phyloP scores from a whole-genome alignment of 2,888 invertebrate species.

The Meiosimyza decipiens region DNA sequence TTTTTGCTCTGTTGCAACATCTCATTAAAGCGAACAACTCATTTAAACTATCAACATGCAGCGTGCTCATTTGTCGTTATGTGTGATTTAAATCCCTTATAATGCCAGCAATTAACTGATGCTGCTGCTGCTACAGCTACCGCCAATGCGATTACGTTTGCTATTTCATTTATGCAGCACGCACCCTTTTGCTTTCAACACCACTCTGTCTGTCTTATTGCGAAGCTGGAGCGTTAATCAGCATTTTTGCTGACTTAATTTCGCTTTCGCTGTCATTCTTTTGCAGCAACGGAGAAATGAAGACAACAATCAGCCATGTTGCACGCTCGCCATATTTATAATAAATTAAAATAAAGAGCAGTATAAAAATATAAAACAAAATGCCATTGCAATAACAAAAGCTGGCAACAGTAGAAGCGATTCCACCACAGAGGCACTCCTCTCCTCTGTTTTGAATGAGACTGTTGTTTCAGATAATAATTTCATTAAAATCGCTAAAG shows the following conservation, averaged over 20 bases:
- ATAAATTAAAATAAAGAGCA: too few relatives aligned
- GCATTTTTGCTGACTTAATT: constrained; percentile 45
- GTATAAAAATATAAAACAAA: too few relatives aligned
- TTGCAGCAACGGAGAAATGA: background rate
- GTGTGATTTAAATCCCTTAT: background rate
- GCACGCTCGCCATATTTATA: too few relatives aligned
- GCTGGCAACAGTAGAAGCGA: too few relatives aligned
- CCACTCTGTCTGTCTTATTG: constrained; percentile 35
- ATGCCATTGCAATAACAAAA: too few relatives aligned
- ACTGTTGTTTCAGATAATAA: constrained; percentile 34
- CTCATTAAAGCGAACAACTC: background rate
- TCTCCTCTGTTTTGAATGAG: background rate
- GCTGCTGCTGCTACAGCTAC: background rate
- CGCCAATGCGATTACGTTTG: too few relatives aligned
- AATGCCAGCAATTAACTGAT: constrained; percentile 18
- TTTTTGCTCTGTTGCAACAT: background rate
- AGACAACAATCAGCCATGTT: background rate
- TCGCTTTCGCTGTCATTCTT: constrained; percentile 45
- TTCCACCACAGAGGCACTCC: background rate
- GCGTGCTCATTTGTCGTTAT: background rate
- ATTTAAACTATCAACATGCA: too few relatives aligned
- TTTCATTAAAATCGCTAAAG: constrained; percentile 36
- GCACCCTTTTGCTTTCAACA: too few relatives aligned
- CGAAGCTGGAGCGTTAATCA: too few relatives aligned
- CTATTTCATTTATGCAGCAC: too few relatives aligned